phyloP scores from a whole-genome alignment of 2,113 vertebrate genomes.

The Paralichthys olivaceus region DNA sequence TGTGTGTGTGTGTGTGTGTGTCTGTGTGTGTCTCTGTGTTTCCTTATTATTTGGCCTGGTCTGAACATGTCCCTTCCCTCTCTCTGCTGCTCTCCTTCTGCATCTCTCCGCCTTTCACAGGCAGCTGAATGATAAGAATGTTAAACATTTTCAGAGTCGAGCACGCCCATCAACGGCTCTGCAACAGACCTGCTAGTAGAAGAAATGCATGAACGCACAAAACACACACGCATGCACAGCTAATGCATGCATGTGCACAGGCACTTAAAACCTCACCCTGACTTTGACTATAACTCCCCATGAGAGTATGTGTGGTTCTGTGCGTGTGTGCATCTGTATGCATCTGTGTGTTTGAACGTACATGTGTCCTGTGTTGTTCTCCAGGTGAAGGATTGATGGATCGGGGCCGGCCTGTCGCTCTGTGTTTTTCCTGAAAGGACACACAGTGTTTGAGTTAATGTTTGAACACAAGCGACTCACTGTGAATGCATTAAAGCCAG shows the following conservation, averaged over 20 bases:
- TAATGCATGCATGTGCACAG: neutral
- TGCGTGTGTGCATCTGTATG: neutral
- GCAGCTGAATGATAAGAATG: slow-evolving; percentile 81
- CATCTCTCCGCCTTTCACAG: slow-evolving; percentile 60
- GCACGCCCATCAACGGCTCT: slow-evolving; percentile 61
- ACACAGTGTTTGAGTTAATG: slow-evolving; percentile 73
- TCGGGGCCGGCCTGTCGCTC: slow-evolving; percentile 29
- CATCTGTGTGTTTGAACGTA: slow-evolving; percentile 14
- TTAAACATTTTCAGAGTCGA: slow-evolving; percentile 76
- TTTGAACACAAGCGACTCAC: slow-evolving; percentile 74
- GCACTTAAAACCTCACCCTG: neutral
- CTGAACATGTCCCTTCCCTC: slow-evolving; percentile 78
- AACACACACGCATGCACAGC: slow-evolving; percentile 20
- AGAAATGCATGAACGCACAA: slow-evolving; percentile 10
- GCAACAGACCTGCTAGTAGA: slow-evolving; percentile 28
- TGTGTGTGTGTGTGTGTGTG: slow-evolving; percentile 48
- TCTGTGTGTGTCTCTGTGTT: slow-evolving; percentile 59
- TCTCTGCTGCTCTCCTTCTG: slow-evolving; percentile 51
- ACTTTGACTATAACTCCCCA: neutral
- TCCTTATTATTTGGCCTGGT: slow-evolving; percentile 75
- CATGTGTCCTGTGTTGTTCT: slow-evolving; percentile 58
- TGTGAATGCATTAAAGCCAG: slow-evolving; percentile 70
- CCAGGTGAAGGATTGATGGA: slow-evolving; percentile 69
- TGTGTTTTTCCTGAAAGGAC: slow-evolving; percentile 59
- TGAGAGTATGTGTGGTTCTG: neutral